Percentiles rank a stretch among this genome's conserved stretches.
phyloP scores from a whole-genome alignment of 2,113 vertebrate species.

The Trachemys scripta region DNA sequence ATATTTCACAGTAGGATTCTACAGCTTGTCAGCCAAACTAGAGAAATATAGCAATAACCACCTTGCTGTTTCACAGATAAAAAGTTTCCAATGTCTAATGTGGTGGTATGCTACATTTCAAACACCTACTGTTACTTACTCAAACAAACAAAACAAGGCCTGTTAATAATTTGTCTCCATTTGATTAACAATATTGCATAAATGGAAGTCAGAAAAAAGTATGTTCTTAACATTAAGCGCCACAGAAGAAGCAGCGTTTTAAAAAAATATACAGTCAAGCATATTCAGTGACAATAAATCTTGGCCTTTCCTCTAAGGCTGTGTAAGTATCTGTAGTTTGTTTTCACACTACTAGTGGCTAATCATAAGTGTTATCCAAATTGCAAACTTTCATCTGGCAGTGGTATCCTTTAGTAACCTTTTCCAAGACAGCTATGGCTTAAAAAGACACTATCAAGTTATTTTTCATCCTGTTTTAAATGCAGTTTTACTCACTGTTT shows the following conservation, averaged over 20 bases:
- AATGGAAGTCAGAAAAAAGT: neutral
- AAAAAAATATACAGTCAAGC: fast-evolving
- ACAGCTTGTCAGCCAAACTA: neutral
- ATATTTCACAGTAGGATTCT: neutral
- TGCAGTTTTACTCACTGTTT: constrained; percentile 42
- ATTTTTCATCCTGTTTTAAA: constrained; percentile 55
- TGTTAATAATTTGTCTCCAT: neutral
- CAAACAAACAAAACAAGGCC: neutral
- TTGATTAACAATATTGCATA: neutral
- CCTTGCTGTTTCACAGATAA: neutral
- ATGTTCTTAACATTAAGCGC: neutral
- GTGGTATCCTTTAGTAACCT: neutral
- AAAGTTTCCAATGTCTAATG: neutral
- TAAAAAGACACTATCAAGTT: constrained; percentile 61
- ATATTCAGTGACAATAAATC: constrained; percentile 15
- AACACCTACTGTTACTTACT: neutral
- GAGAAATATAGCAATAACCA: neutral
- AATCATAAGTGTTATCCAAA: neutral
- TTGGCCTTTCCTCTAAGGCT: constrained; percentile 36
- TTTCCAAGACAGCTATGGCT: constrained; percentile 35
- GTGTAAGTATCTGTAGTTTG: neutral
- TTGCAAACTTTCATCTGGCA: constrained; percentile 20
- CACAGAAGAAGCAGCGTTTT: neutral
- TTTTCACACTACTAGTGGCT: constrained; percentile 42
- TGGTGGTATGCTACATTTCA: neutral